phyloP scores from a whole-genome alignment of 2,113 vertebrate genomes.

The Benitochromis conjunctus region DNA sequence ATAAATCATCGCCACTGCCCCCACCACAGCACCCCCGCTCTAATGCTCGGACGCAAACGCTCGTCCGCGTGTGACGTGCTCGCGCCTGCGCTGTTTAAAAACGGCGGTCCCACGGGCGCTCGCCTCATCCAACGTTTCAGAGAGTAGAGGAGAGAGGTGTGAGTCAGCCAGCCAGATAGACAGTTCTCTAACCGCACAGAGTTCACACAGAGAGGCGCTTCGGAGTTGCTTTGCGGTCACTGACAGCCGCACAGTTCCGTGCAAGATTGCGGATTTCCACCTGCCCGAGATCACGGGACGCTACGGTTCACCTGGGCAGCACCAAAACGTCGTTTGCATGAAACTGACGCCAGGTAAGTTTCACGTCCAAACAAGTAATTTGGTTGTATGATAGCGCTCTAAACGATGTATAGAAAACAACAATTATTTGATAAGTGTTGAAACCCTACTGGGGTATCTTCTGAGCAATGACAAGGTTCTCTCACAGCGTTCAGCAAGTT shows the following conservation, averaged over 20 bases:
- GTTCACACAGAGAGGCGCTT: neutral
- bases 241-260: neutral
- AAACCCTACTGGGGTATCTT: neutral
- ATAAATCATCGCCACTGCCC: neutral
- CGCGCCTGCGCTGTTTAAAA: constrained; percentile 56
- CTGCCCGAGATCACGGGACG: neutral
- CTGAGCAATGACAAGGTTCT: neutral
- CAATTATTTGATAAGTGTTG: neutral
- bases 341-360: constrained; percentile 56
- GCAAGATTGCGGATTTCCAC: neutral
- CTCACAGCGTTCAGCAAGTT: neutral
- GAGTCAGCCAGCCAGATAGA: accelerated
- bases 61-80: constrained; percentile 34
- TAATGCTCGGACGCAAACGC: neutral
- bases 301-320: constrained; percentile 18
- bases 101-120: neutral
- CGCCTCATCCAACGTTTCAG: neutral
- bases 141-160: neutral
- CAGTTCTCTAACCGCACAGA: neutral
- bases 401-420: neutral
- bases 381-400: neutral
- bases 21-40: neutral
- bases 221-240: neutral
- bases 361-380: neutral
- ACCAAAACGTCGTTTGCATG: constrained; percentile 51